Evolutionary conservation across 1,140 invertebrate species (phyloP), one percentile per base, ranked within the genome.

Genomic region (Antheraea mylitta): DNA sequence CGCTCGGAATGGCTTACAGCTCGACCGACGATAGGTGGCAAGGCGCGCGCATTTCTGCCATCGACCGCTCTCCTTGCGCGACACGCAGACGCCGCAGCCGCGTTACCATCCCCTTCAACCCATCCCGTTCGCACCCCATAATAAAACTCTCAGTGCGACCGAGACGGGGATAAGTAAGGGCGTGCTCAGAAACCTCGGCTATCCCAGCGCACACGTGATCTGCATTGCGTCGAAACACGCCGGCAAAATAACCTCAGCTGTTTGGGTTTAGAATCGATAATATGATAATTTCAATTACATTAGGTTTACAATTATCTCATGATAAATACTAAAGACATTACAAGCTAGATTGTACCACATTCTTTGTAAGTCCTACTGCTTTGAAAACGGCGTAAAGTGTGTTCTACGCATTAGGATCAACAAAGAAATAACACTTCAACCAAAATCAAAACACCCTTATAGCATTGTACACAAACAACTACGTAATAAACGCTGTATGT

Each of bases 151-250:
- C 9, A 6, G 69, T 9, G 1, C 10, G 75, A 80, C 10, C 68
- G 71, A 70, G 80, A 86, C 11, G 72, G 76, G 4, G 16, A 4
- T 30, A 19, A 7, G n/a, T 65, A 65, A 80, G 86, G 86, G 86
- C 86, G 86, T 86, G 72, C 77, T 79, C 82, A 74, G 76, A 77
- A 73, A 75, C 79, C 79, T 75, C 67, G 75, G 79, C 77, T 72
- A 77, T 81, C 70, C 71, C 81, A 78, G 81, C 82, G 86, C 85
- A 89, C 89, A 90, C 87, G 87, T 89, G 86, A 89, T 89, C 89
- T 91, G 89, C 89, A 91, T 89, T 91, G 89, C 89, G 89, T 88
- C 89, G 89, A 88, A 88, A 87, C 87, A 89, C 81, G 80, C 85
- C 83, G 86, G 89, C 85, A 75, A 77, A 81, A 81, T 82, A 81